Percentiles rank a stretch among this genome's conserved stretches.
Evolutionary conservation across 1,140 invertebrate species (phyloP).

Genomic region (Periplaneta americana): DNA sequence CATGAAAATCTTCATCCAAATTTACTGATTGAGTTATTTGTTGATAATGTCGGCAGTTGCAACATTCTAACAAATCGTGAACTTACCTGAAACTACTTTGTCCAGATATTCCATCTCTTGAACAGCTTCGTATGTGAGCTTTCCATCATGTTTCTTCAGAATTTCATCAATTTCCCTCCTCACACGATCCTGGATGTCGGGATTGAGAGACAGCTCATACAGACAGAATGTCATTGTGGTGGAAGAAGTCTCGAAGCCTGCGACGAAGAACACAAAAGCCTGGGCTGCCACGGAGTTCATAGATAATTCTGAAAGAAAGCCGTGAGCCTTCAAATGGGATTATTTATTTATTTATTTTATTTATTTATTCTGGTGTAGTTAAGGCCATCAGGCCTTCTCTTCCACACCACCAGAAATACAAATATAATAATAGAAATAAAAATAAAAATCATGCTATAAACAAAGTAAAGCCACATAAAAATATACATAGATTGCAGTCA

Average conservation of each 20-base stretch:
- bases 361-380: no score
- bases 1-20: background rate
- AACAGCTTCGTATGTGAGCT: slow-evolving; percentile 37
- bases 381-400: no score
- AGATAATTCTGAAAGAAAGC: slow-evolving; percentile 2
- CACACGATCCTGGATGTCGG: slow-evolving; percentile 39
- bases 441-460: no score
- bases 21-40: no score
- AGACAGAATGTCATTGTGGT: slow-evolving; percentile 32
- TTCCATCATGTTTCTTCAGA: slow-evolving; percentile 15
- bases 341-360: no score
- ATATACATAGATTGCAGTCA: no score
- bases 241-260: slow-evolving; percentile 44
- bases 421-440: no score
- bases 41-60: no score
- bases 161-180: slow-evolving; percentile 35
- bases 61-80: no score
- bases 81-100: slow-evolving; percentile 32
- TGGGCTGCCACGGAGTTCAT: slow-evolving; percentile 20
- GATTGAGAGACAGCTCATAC: slow-evolving; percentile 38
- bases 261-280: slow-evolving; percentile 31
- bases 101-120: slow-evolving; percentile 42
- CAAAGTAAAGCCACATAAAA: no score
- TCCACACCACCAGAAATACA: no score
- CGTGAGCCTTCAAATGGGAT: no score